These are phyloP conservation scores for Amphimallon solstitiale DNA, from an alignment of 2,888 invertebrate species.

Conservation along the genomic window DNA sequence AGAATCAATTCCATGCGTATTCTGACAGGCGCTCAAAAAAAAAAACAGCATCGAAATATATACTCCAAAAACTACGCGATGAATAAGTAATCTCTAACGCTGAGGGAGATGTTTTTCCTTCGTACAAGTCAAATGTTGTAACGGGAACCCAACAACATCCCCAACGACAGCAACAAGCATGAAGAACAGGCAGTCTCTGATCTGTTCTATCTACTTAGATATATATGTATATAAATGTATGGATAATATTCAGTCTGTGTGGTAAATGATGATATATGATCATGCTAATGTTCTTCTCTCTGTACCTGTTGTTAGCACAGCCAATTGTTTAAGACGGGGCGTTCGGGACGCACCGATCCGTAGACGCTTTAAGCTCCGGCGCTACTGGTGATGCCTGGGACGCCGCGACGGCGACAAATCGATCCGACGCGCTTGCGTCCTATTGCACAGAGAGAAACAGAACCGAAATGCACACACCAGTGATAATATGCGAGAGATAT, in stretches of 20 bases:
- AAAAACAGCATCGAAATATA: no score
- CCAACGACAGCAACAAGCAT: background rate
- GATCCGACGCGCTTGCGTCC: constrained; percentile 65
- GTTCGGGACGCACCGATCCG: constrained; percentile 48
- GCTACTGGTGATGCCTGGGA: constrained; percentile 66
- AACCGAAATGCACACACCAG: constrained; percentile 30
- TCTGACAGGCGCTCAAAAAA: background rate
- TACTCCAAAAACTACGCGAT: no score
- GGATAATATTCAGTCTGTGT: constrained; percentile 19
- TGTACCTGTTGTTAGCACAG: constrained; percentile 59
- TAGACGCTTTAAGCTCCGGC: constrained; percentile 65
- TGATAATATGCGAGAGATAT: constrained; percentile 50
- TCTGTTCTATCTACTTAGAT: background rate
- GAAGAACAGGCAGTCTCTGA: background rate
- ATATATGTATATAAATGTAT: no score
- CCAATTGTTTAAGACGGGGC: constrained; percentile 39
- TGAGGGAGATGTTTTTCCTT: no score
- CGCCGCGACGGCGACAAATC: constrained; percentile 67
- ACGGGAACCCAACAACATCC: no score
- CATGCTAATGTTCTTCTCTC: constrained; percentile 10
- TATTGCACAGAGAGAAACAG: constrained; percentile 42
- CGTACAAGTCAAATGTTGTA: no score
- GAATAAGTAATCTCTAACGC: no score
- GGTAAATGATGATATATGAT: constrained; percentile 46
- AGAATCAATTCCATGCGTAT: constrained; percentile 7